phyloP scores from a whole-genome alignment of 1,140 invertebrate genomes.

The Lanistes nyassanus region DNA sequence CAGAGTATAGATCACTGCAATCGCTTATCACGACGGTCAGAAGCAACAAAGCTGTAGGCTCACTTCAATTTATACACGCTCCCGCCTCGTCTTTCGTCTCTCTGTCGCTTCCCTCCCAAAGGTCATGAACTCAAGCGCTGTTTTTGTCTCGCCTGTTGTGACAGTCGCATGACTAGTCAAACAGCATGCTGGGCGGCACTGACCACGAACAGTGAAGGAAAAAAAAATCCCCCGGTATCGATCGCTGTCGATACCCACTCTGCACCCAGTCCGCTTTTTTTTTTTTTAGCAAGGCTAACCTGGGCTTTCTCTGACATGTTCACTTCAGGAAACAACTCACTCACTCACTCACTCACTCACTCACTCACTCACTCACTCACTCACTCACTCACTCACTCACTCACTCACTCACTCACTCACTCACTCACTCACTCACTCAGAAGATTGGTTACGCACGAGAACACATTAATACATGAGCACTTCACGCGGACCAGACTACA shows the following conservation, averaged over 20 bases:
- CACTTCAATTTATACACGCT: too few relatives aligned
- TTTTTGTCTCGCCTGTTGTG: too few relatives aligned
- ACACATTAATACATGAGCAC: not conserved
- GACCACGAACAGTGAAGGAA: not conserved
- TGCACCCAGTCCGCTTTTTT: not conserved
- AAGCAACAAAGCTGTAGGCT: too few relatives aligned
- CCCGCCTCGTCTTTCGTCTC: too few relatives aligned
- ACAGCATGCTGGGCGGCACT: not conserved
- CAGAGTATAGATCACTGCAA: too few relatives aligned
- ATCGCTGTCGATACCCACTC: not conserved
- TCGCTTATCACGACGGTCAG: too few relatives aligned
- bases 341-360: slow-evolving; percentile 3
- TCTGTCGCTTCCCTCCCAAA: too few relatives aligned
- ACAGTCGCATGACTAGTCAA: not conserved
- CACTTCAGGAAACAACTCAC: not conserved
- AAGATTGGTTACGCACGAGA: not conserved
- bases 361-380: slow-evolving; percentile 5
- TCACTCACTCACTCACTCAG: not conserved
- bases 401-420: not conserved
- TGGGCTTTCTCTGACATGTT: not conserved
- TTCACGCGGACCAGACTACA: not conserved
- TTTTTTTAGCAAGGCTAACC: not conserved
- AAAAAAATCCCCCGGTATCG: not conserved
- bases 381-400: not conserved
- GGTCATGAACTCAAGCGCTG: too few relatives aligned